Base-by-base conservation (phyloP, 2,113 vertebrate genomes). In the Hippocampus barbouri region DNA sequence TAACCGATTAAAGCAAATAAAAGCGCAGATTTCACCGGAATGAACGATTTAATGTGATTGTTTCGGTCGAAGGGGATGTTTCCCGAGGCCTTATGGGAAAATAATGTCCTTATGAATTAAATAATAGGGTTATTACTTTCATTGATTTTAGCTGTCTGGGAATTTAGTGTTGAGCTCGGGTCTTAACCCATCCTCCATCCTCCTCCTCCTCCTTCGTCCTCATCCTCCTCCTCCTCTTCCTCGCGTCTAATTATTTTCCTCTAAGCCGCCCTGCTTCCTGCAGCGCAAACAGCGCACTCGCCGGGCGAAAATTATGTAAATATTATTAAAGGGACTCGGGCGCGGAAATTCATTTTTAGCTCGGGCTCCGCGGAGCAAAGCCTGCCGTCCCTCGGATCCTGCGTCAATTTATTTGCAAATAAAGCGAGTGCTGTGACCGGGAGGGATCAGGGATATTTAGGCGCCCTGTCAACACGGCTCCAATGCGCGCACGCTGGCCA, bases 351-450 rank as follows among this genome's bases (percentile, higher is more conserved):
- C 95, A 96, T 96, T 96, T 61, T 97, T 94, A 92, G 86, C 91
- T 90, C 90, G 90, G 59, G 83, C 88, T 88, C 92, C 82, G 87
- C 83, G 85, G 82, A 93, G 92, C 92, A 94, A 95, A 94, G 93
- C 94, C 64, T 92, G 93, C 59, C 91, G 93, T 93, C 94, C 95
- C 94, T 95, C 93, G 95, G 94, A 97, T 96, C 95, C 94, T 93
- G 41, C 94, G 94, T 96, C 96, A 96, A 98, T 98, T 98, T 98
- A 98, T 97, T 98, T 96, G 96, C 96, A 98, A 97, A 98, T 98
- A 96, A 95, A 95, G 59, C 59, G 27, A 94, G 93, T 93, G 93
- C 91, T 94, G 94, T 97, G 95, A 98, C 96, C 96, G 95, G 95
- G 94, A 96, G 96, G 95, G 95, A 96, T 95, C 94, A 90, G 93